Conservation (phyloP, 2,797 vertebrate species). For the Protonibea diacanthus region DNA sequence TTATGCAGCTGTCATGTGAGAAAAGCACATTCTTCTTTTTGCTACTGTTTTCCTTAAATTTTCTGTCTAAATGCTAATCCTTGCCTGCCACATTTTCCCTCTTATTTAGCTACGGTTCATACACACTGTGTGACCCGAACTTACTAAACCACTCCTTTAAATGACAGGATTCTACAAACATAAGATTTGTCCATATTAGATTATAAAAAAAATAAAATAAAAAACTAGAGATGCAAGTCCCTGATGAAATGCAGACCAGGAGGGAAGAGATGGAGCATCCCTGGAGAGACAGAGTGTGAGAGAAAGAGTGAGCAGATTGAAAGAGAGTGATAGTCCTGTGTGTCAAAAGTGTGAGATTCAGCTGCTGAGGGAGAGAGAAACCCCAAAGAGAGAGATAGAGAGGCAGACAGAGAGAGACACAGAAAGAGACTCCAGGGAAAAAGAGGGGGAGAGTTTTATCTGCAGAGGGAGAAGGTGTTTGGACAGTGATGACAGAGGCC, state of each 20-base stretch:
- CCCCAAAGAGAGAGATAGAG: constrained; percentile 9
- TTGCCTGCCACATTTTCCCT: background rate
- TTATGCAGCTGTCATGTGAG: background rate
- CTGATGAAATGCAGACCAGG: constrained; percentile 28
- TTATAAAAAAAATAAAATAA: background rate
- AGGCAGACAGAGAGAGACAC: constrained; percentile 15
- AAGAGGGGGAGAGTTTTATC: constrained; percentile 27
- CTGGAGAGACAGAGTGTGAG: constrained; percentile 44
- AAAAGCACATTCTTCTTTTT: background rate
- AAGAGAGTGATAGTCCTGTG: constrained; percentile 70
- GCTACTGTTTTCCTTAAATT: background rate
- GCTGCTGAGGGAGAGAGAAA: constrained; percentile 39
- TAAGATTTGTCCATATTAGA: constrained; percentile 17
- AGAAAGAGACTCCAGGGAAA: constrained; percentile 32
- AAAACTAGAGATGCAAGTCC: constrained; percentile 1
- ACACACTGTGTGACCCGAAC: background rate
- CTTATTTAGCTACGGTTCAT: background rate
- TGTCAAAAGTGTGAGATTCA: constrained; percentile 67
- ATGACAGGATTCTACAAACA: constrained; percentile 20
- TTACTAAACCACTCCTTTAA: background rate
- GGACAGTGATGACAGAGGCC: constrained; percentile 71
- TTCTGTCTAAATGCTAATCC: background rate
- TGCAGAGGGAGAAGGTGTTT: constrained; percentile 68
- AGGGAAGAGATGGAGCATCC: constrained; percentile 29
- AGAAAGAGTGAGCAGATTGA: constrained; percentile 61